Evolutionary conservation across 2,888 invertebrate genomes (phyloP).

Genomic region (Oligia strigilis): DNA sequence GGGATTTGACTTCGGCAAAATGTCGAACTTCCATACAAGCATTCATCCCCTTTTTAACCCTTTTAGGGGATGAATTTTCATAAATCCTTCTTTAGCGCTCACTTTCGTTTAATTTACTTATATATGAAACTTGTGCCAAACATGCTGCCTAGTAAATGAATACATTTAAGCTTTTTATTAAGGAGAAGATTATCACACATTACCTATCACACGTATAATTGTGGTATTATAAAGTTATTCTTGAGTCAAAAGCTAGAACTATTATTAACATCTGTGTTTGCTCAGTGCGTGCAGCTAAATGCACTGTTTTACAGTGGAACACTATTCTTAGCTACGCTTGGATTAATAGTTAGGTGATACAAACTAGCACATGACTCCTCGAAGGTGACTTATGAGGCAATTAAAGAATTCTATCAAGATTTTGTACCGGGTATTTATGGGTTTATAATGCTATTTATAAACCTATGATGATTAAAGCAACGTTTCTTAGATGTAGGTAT

Average conservation of each 20-base stretch:
- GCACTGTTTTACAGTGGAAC: neutral
- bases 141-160: neutral
- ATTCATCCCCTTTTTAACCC: neutral
- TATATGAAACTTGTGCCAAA: neutral
- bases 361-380: constrained; percentile 19
- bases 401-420: constrained; percentile 20
- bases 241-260: constrained; percentile 4
- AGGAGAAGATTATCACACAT: too few relatives aligned
- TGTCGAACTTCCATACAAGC: neutral
- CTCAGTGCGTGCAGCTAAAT: constrained; percentile 35
- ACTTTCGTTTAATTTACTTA: neutral
- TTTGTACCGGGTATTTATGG: neutral
- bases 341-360: constrained; percentile 14
- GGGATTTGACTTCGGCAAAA: neutral
- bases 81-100: neutral
- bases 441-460: neutral
- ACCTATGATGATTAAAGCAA: neutral
- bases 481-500: neutral
- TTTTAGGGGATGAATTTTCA: neutral
- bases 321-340: neutral
- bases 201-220: neutral
- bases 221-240: neutral
- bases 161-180: neutral
- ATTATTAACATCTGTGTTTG: neutral
- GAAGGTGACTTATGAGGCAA: neutral